These are phyloP conservation scores for Hermaeophaga mercurialis DNA, from an alignment of 2,888 invertebrate genomes.

Conservation along the genomic window DNA sequence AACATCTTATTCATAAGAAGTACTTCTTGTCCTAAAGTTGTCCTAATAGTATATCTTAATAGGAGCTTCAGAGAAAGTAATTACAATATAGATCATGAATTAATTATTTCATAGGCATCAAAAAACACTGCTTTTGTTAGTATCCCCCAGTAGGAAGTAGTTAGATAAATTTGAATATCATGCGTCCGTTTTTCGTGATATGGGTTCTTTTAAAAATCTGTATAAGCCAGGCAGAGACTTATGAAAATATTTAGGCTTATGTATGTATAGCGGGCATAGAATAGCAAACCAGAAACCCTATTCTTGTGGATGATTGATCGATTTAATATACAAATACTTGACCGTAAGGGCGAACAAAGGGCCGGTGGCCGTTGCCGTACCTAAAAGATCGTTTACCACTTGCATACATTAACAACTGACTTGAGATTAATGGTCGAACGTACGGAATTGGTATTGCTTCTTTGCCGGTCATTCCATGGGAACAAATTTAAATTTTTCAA, in stretches of 20 bases:
- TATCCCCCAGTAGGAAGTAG: slow-evolving; percentile 23
- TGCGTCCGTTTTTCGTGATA: slow-evolving; percentile 34
- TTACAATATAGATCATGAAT: too few species aligned
- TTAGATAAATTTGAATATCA: slow-evolving; percentile 34
- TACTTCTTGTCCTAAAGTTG: too few species aligned
- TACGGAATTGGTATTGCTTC: slow-evolving; percentile 41
- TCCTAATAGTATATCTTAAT: too few species aligned
- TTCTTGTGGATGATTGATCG: slow-evolving; percentile 60
- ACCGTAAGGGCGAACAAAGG: slow-evolving; percentile 59
- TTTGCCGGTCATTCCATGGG: slow-evolving; percentile 47
- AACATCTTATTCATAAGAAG: too few species aligned
- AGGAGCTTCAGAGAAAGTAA: too few species aligned
- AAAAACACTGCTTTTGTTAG: not conserved
- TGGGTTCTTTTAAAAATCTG: slow-evolving; percentile 38
- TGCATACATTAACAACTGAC: slow-evolving; percentile 57
- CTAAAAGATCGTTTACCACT: slow-evolving; percentile 59
- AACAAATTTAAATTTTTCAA: slow-evolving; percentile 42
- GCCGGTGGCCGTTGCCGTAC: slow-evolving; percentile 51
- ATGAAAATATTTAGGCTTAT: slow-evolving; percentile 48
- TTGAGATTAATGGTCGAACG: slow-evolving; percentile 56
- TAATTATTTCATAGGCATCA: too few species aligned
- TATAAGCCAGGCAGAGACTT: slow-evolving; percentile 36
- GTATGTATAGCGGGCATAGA: slow-evolving; percentile 48
- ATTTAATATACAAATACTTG: slow-evolving; percentile 61
- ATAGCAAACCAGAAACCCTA: slow-evolving; percentile 48